These are phyloP conservation scores for Amblyopsis hoosieri DNA, from an alignment of 2,797 vertebrate species.

Conservation along the genomic window DNA sequence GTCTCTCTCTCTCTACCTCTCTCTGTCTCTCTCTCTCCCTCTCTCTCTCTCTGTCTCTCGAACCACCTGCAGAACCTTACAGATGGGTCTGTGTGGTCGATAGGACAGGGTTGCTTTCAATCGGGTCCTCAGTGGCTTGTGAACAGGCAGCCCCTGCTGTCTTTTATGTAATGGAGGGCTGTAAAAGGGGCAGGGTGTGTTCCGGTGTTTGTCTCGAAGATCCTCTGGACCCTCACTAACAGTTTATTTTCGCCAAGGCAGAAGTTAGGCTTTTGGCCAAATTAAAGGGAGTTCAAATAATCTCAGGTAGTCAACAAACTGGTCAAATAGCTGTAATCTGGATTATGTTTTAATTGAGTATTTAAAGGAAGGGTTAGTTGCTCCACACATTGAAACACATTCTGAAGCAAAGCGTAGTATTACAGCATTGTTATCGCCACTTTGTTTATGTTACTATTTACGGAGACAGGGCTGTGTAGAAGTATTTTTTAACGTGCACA, in stretches of 20 bases:
- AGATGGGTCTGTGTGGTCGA: constrained; percentile 25
- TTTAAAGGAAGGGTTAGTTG: not conserved
- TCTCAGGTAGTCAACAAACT: not conserved
- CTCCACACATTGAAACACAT: too few species aligned
- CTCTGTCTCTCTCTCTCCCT: too few species aligned
- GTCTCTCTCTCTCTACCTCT: too few species aligned
- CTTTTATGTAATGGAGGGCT: constrained; percentile 54
- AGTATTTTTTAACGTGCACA: too few species aligned
- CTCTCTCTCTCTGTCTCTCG: constrained; percentile 16
- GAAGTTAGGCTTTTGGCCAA: constrained; percentile 25
- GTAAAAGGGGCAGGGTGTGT: constrained; percentile 50
- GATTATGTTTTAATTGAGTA: constrained; percentile 8
- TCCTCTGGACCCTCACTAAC: constrained; percentile 49
- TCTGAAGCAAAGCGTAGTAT: too few species aligned
- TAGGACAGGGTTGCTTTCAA: constrained; percentile 59
- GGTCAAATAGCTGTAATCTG: constrained; percentile 5
- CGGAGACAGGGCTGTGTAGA: too few species aligned
- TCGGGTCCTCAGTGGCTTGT: constrained; percentile 57
- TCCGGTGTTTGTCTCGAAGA: constrained; percentile 68
- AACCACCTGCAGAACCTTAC: constrained; percentile 46
- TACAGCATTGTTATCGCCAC: too few species aligned
- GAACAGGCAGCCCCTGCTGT: constrained; percentile 48
- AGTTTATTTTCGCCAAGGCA: constrained; percentile 30
- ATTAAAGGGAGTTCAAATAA: not conserved
- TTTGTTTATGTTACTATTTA: too few species aligned